Evolutionary conservation across 2,888 invertebrate species (phyloP), one percentile per base, ranked within the genome.

Genomic region (Teleiodes luculella): DNA sequence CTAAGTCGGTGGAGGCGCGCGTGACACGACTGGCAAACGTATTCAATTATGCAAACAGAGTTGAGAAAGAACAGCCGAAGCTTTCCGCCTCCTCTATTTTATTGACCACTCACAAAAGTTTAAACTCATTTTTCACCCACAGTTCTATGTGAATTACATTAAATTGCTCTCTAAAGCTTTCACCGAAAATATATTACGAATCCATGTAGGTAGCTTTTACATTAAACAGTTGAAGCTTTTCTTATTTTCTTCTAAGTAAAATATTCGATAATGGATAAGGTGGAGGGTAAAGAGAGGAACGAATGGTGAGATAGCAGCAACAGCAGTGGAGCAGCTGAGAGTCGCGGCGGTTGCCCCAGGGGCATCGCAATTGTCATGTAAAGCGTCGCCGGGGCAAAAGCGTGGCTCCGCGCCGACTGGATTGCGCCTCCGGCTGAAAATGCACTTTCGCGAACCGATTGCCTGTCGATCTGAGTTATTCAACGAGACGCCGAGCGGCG

Each of bases 41-140:
- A 88, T 89, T 89, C 87, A 88, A 89, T 89, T 88, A 89, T 86
- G 86, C 83, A 86, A 87, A 87, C 84, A 66, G 77, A 81, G 76
- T 75, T 71, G 75, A 70, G 74, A 83, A 86, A 87, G 83, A 84
- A 86, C 76, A 75, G 66, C 67, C 66, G 66, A 65, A 69, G 67
- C 67, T 69, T 63, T 62, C 65, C 56, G 60, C 60, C 63, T 68
- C 65, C 54, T 48, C 59, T 68, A 70, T 72, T n/a, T n/a, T 72
- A 70, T 74, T 81, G 77, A 78, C 78, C 78, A 71, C 63, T 60
- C 58, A 48, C 56, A 45, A 54, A 56, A 58, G 58, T 14, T 56
- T 45, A 61, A 63, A 55, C 61, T 59, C 60, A 53, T 54, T 59
- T 59, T 58, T 53, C 28, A 50, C 31, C 33, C 49, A 24, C 36